Percentiles rank a stretch among this genome's conserved stretches.
Evolutionary conservation across 2,888 invertebrate genomes (phyloP).

Genomic region (Chalcis sispes): DNA sequence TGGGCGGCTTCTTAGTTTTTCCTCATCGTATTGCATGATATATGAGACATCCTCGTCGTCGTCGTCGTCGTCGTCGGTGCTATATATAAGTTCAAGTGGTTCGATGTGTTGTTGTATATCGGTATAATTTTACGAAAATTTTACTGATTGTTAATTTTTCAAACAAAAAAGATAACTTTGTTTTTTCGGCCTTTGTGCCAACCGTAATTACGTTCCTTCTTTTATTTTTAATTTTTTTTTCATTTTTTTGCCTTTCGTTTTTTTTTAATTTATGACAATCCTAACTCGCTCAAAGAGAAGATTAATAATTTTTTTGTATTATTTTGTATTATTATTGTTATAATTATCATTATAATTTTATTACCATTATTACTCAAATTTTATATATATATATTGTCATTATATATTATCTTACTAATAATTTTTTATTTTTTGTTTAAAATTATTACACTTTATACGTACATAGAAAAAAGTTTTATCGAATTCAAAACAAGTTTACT

Average conservation of each 20-base stretch:
- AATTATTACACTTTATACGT: slow-evolving; percentile 2
- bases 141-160: slow-evolving; percentile 3
- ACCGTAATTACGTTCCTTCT: no score
- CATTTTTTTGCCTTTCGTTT: no score
- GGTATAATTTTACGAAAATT: background rate
- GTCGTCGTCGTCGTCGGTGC: slow-evolving; percentile 10
- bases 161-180: slow-evolving; percentile 3
- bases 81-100: slow-evolving; percentile 18
- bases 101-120: slow-evolving; percentile 22
- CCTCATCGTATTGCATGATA: slow-evolving; percentile 24
- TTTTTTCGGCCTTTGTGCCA: slow-evolving; percentile 20
- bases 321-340: slow-evolving; percentile 23
- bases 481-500: slow-evolving; percentile 11
- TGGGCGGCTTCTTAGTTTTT: slow-evolving; percentile 30
- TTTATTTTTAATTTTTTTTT: no score
- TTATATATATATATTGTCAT: slow-evolving; percentile 45
- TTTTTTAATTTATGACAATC: no score
- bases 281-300: no score
- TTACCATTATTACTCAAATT: slow-evolving; percentile 53
- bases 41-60: no score
- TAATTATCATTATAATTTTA: slow-evolving; percentile 29
- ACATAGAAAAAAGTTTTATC: slow-evolving; percentile 9
- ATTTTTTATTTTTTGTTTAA: slow-evolving; percentile 24
- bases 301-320: slow-evolving; percentile 26
- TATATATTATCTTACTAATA: slow-evolving; percentile 11